Conservation (phyloP, 2,797 vertebrate species). For the Mus minutoides region DNA sequence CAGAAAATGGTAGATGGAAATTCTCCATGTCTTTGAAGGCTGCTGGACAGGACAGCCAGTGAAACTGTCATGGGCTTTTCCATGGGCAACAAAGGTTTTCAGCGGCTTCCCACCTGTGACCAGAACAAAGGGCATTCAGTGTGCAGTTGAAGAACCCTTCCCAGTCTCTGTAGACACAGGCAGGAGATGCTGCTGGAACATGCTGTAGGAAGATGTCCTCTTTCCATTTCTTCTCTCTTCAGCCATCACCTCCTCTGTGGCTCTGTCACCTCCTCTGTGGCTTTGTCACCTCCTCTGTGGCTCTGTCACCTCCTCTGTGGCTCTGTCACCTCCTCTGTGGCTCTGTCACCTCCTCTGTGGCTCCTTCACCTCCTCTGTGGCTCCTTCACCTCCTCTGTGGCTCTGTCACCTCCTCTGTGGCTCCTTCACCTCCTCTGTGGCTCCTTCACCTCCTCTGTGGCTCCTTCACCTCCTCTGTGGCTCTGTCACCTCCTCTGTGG, state of each 20-base stretch:
- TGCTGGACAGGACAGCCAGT: background rate
- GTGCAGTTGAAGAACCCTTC: background rate
- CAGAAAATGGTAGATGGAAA: background rate
- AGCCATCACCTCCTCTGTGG: fast-evolving
- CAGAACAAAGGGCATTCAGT: background rate
- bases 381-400: too few species aligned
- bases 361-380: too few species aligned
- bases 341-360: too few species aligned
- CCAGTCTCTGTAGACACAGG: background rate
- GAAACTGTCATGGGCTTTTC: background rate
- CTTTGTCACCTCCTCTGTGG: background rate
- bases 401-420: background rate
- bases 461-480: too few species aligned
- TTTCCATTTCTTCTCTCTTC: background rate
- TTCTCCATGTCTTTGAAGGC: background rate
- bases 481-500: background rate
- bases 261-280: background rate
- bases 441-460: fast-evolving
- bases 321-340: too few species aligned
- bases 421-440: background rate
- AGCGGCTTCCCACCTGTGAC: background rate
- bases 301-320: too few species aligned
- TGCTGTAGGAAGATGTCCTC: background rate
- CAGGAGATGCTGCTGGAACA: background rate
- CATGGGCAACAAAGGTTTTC: background rate